Base-by-base conservation (phyloP, 2,113 vertebrate genomes). In the Hypanus sabinus region DNA sequence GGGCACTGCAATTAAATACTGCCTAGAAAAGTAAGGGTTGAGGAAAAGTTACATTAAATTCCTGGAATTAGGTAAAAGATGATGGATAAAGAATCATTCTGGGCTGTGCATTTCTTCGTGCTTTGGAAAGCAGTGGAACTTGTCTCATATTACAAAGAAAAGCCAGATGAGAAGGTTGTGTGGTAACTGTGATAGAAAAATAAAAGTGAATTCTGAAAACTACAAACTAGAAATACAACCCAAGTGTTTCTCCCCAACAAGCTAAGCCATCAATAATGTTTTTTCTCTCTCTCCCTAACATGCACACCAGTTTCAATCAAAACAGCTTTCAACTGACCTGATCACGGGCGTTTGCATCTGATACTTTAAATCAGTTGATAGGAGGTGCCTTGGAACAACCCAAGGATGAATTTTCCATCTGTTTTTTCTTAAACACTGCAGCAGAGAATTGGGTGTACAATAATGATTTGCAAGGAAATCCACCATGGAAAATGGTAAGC, bases 11-110 rank as follows among this genome's bases (percentile, higher is more conserved):
- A 99, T 99, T 98, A 99, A 98, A 98, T 97, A 96, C 97, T 98
- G 98, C 99, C 98, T 99, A 98, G 98, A 99, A 99, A 99, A 99
- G 98, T 98, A 99, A 98, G 98, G 98, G 97, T 98, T 98, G 97
- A 98, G 98, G 98, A 97, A 98, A 98, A 98, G 97, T 98, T 98
- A 97, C 97, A 98, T 97, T 96, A 97, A 96, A 97, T 97, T 98
- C 97, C 97, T 96, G 97, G 97, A 96, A 97, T 97, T 97, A 98
- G 97, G 96, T 97, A 97, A 97, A 97, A 98, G 98, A 97, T 98
- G 97, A 96, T 97, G 97, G 96, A 97, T 97, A 97, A 97, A 97
- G 97, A 98, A 98, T 98, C 96, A 98, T 98, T 98, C 65, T 33
- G 20, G 57, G 60, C 60, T 65, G 16, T 65, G 57, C 85, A 90